phyloP scores from a whole-genome alignment of 2,113 vertebrate species.

The Epinephelus fuscoguttatus region DNA sequence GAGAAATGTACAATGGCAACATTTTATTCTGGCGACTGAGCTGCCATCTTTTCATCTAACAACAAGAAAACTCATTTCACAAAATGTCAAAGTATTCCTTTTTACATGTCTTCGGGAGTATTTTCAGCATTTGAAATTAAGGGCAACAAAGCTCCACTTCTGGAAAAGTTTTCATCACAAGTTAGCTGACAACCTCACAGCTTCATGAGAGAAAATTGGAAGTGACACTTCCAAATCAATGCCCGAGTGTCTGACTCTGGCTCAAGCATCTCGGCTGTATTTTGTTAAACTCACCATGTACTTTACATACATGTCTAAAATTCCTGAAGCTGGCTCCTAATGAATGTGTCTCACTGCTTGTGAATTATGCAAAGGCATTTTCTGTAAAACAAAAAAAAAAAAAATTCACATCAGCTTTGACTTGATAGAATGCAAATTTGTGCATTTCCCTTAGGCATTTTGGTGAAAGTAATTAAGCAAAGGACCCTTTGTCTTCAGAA shows the following conservation, averaged over 20 bases:
- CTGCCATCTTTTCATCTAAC: not conserved
- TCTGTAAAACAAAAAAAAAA: conserved; percentile 47
- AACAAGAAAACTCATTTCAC: not conserved
- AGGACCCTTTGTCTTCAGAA: conserved; percentile 75
- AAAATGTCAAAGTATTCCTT: not conserved
- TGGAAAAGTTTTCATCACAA: conserved; percentile 1
- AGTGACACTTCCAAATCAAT: conserved; percentile 1
- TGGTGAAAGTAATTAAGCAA: conserved; percentile 78
- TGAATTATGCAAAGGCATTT: conserved; percentile 63
- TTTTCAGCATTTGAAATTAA: not conserved
- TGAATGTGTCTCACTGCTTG: conserved; percentile 46
- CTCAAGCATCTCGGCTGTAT: conserved; percentile 31
- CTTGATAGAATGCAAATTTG: conserved; percentile 79
- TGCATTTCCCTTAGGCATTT: conserved; percentile 64
- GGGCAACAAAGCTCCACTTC: not conserved
- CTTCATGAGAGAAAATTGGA: not conserved
- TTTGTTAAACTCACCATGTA: conserved; percentile 28
- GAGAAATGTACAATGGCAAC: too few relatives aligned
- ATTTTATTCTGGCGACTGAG: too few relatives aligned
- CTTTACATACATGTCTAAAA: conserved; percentile 29
- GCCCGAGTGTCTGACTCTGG: not conserved
- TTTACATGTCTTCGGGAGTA: not conserved
- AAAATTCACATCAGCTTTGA: conserved; percentile 66
- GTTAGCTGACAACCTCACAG: not conserved
- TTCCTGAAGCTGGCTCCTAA: conserved; percentile 30